Conservation (phyloP, 2,113 vertebrate species). For the Probosciger aterrimus region DNA sequence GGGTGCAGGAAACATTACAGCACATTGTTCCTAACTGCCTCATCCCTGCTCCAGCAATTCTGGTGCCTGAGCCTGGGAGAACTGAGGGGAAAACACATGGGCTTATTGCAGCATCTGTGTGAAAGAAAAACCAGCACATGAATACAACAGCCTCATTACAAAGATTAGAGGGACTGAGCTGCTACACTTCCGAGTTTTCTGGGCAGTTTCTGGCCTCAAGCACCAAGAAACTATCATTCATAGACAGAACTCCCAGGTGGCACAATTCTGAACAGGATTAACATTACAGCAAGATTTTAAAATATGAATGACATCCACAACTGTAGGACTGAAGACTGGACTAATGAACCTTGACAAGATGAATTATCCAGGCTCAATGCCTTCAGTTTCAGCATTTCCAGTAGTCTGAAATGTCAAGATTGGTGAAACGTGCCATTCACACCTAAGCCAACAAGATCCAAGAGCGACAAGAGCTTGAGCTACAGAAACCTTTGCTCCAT, state of each 20-base stretch:
- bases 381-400: not conserved
- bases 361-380: not conserved
- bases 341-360: not conserved
- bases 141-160: not conserved
- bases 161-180: not conserved
- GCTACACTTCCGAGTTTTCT: not conserved
- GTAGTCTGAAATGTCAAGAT: not conserved
- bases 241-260: not conserved
- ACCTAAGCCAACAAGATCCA: not conserved
- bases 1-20: not conserved
- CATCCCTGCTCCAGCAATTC: not conserved
- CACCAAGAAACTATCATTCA: not conserved
- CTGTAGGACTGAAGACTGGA: not conserved
- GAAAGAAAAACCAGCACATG: not conserved
- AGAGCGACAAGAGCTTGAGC: not conserved
- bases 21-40: not conserved
- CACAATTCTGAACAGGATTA: not conserved
- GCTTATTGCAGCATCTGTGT: not conserved
- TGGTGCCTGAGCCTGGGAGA: not conserved
- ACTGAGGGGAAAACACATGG: not conserved
- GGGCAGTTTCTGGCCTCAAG: not conserved
- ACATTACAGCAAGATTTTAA: not conserved
- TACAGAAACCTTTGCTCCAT: not conserved
- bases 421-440: not conserved
- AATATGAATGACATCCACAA: not conserved